These are phyloP conservation scores for Vollenhovia emeryi DNA, from an alignment of 1,140 invertebrate genomes.

Conservation along the genomic window DNA sequence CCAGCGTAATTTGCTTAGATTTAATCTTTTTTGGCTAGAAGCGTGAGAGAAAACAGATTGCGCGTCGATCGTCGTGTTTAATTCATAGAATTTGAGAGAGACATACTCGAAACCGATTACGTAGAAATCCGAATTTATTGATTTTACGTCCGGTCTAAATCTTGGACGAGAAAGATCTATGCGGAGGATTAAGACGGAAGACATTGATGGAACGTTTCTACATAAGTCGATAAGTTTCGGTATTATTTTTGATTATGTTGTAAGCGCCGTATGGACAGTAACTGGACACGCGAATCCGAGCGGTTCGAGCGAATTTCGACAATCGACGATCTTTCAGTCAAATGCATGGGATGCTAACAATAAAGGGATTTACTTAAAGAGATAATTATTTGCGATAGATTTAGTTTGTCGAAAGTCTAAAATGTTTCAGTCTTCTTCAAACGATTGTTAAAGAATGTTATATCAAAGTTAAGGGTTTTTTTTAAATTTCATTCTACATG, in stretches of 20 bases:
- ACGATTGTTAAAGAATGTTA: not conserved
- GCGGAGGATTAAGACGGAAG: not conserved
- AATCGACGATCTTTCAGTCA: not conserved
- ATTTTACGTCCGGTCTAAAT: constrained; percentile 20
- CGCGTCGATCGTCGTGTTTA: not conserved
- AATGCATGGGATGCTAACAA: not conserved
- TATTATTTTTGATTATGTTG: constrained; percentile 25
- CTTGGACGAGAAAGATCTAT: not conserved
- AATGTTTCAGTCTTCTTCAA: not conserved
- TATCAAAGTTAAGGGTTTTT: not conserved
- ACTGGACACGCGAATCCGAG: constrained; percentile 8
- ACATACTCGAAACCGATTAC: not conserved
- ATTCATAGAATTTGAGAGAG: not conserved
- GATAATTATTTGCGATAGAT: not conserved
- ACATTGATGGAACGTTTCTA: constrained; percentile 22
- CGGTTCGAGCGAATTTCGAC: not conserved
- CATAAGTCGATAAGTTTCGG: constrained; percentile 4
- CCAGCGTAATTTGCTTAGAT: not conserved
- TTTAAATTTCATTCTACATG: not conserved
- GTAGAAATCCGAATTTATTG: not conserved
- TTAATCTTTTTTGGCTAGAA: not conserved
- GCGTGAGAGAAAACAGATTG: not conserved
- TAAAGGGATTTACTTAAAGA: not conserved
- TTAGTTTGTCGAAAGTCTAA: not conserved
- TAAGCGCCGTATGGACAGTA: constrained; percentile 19